Evolutionary conservation across 2,113 vertebrate species (phyloP).

Genomic region (Zeus faber): DNA sequence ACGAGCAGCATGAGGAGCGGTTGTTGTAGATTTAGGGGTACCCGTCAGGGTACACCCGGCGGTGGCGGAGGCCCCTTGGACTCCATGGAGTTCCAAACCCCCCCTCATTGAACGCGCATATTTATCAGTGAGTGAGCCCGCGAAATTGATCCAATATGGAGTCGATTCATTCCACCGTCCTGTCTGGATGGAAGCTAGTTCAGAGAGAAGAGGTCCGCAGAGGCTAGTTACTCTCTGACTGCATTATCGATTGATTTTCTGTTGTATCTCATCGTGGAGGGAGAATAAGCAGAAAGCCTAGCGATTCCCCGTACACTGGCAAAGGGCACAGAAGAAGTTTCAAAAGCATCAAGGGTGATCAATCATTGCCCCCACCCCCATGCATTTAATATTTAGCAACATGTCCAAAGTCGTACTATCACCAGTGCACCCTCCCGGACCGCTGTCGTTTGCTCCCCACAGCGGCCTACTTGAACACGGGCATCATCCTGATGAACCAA

Average conservation of each 20-base stretch:
- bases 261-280: constrained; percentile 7
- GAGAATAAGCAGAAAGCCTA: too few relatives aligned
- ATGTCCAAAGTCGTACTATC: neutral
- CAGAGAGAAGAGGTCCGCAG: constrained; percentile 34
- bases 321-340: too few relatives aligned
- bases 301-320: too few relatives aligned
- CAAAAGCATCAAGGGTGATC: too few relatives aligned
- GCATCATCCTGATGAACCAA: constrained; percentile 97
- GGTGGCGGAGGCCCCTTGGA: constrained; percentile 16
- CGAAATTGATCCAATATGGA: constrained; percentile 42
- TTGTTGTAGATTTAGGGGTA: too few relatives aligned
- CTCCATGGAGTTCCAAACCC: constrained; percentile 1
- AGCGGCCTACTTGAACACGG: constrained; percentile 99
- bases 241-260: constrained; percentile 45
- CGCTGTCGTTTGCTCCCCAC: constrained; percentile 8
- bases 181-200: constrained; percentile 31
- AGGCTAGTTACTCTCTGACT: constrained; percentile 50
- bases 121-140: constrained; percentile 14
- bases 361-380: too few relatives aligned
- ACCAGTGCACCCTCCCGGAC: neutral
- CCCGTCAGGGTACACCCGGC: too few relatives aligned
- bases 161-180: constrained; percentile 44
- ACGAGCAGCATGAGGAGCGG: too few relatives aligned
- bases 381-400: too few relatives aligned
- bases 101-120: constrained; percentile 25